These are phyloP conservation scores for Acleris sparsana DNA, from an alignment of 2,888 invertebrate genomes.

Conservation along the genomic window DNA sequence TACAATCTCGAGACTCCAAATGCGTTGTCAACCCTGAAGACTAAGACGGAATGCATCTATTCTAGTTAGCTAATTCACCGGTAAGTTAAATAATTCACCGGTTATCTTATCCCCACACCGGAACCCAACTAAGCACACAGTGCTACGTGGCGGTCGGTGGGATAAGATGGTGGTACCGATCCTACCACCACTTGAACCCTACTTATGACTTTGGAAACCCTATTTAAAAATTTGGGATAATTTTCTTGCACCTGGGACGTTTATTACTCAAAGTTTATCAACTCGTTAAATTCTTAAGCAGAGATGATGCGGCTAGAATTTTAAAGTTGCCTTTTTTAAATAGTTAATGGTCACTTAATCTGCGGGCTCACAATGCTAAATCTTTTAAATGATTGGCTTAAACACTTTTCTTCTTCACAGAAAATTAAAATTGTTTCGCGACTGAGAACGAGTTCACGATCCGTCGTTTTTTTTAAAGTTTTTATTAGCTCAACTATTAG, in stretches of 20 bases:
- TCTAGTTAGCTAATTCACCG: too few relatives aligned
- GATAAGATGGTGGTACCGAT: not conserved
- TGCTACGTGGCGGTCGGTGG: too few relatives aligned
- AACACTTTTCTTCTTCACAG: slow-evolving; percentile 11
- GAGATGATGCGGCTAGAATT: slow-evolving; percentile 23
- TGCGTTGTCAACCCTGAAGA: too few relatives aligned
- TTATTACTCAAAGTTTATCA: slow-evolving; percentile 22
- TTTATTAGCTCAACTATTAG: not conserved
- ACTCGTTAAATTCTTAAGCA: slow-evolving; percentile 31
- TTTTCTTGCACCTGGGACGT: slow-evolving; percentile 23
- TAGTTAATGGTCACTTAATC: slow-evolving; percentile 33
- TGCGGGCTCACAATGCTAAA: slow-evolving; percentile 13
- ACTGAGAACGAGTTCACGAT: not conserved
- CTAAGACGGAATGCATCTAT: too few relatives aligned
- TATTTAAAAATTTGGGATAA: not conserved
- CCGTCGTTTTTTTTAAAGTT: not conserved
- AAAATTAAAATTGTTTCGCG: slow-evolving; percentile 1
- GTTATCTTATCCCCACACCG: too few relatives aligned
- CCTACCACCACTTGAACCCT: too few relatives aligned
- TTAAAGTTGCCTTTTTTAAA: slow-evolving; percentile 15
- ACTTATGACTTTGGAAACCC: too few relatives aligned
- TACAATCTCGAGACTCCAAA: not conserved
- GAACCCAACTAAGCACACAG: too few relatives aligned
- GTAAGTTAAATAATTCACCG: too few relatives aligned
- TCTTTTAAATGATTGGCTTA: slow-evolving; percentile 25